Percentiles rank a stretch among this genome's conserved stretches.
phyloP scores from a whole-genome alignment of 2,113 vertebrate genomes.

The Megaceryle torquata region DNA sequence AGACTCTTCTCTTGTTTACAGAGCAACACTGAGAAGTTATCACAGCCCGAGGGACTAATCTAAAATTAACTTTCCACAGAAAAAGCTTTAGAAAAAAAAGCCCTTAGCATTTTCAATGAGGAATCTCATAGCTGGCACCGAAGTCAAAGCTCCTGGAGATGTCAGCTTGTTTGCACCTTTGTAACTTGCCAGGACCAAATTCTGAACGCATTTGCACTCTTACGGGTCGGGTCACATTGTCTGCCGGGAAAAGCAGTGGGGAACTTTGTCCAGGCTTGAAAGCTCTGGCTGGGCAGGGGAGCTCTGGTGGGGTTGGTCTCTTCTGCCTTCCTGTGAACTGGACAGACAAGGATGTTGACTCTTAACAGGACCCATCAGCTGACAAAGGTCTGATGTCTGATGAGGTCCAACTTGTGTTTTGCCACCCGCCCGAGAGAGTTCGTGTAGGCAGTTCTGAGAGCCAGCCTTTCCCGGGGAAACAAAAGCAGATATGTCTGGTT shows the following conservation, averaged over 20 bases:
- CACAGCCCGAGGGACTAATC: conserved; percentile 65
- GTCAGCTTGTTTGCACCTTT: conserved; percentile 64
- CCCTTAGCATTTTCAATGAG: conserved; percentile 42
- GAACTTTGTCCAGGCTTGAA: neutral
- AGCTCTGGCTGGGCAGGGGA: neutral
- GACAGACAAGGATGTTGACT: neutral
- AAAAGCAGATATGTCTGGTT: conserved; percentile 24
- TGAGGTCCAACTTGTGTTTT: neutral
- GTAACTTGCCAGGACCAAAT: conserved; percentile 51
- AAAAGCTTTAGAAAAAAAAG: conserved; percentile 62
- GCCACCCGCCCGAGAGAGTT: neutral
- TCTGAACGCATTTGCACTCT: conserved; percentile 41
- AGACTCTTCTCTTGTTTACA: conserved; percentile 65
- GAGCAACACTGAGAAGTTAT: conserved; percentile 68
- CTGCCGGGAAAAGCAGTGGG: neutral
- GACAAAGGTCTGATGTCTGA: neutral
- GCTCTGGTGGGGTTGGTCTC: neutral
- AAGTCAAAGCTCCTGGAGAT: conserved; percentile 47
- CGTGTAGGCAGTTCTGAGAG: neutral
- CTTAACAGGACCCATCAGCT: neutral
- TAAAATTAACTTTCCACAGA: conserved; percentile 63
- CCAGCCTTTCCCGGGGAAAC: neutral
- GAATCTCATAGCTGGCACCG: conserved; percentile 41
- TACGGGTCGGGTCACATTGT: neutral
- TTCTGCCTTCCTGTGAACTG: neutral